phyloP scores from a whole-genome alignment of 2,888 invertebrate genomes.

The Clepsis dumicolana region DNA sequence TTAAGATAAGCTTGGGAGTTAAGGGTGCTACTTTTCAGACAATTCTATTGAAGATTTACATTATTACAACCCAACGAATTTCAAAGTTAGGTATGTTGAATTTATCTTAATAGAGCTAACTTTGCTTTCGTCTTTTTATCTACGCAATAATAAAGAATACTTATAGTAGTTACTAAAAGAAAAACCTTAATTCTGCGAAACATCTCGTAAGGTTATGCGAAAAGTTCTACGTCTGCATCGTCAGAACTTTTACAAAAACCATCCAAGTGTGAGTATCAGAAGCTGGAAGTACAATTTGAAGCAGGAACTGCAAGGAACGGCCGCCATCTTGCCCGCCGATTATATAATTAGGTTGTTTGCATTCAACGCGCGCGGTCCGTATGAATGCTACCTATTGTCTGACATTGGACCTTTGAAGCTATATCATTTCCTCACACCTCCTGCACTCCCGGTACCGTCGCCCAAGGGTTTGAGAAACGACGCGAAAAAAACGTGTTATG shows the following conservation, averaged over 20 bases:
- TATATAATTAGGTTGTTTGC: slow-evolving; percentile 82
- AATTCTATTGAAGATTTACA: too few relatives aligned
- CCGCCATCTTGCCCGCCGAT: slow-evolving; percentile 74
- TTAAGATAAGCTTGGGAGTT: slow-evolving; percentile 60
- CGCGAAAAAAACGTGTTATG: slow-evolving; percentile 64
- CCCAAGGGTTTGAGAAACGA: slow-evolving; percentile 41
- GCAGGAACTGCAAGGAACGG: slow-evolving; percentile 48
- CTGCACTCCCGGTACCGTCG: slow-evolving; percentile 55
- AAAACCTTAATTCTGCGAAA: not conserved
- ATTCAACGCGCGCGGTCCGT: slow-evolving; percentile 75
- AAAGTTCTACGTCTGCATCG: slow-evolving; percentile 27
- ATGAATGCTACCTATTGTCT: slow-evolving; percentile 86
- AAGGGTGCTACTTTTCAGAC: slow-evolving; percentile 23
- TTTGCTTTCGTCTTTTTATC: too few relatives aligned
- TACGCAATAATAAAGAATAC: too few relatives aligned
- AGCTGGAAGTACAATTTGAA: slow-evolving; percentile 55
- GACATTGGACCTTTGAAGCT: slow-evolving; percentile 84
- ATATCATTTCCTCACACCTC: slow-evolving; percentile 83
- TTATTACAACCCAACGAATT: too few relatives aligned
- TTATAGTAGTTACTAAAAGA: not conserved
- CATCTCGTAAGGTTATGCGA: slow-evolving; percentile 19
- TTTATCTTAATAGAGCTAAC: too few relatives aligned
- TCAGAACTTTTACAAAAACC: slow-evolving; percentile 52
- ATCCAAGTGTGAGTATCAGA: slow-evolving; percentile 63
- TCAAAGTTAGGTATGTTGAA: too few relatives aligned